Evolutionary conservation across 2,888 invertebrate species (phyloP), one percentile per base, ranked within the genome.

Genomic region (Lamellibrachia columna): DNA sequence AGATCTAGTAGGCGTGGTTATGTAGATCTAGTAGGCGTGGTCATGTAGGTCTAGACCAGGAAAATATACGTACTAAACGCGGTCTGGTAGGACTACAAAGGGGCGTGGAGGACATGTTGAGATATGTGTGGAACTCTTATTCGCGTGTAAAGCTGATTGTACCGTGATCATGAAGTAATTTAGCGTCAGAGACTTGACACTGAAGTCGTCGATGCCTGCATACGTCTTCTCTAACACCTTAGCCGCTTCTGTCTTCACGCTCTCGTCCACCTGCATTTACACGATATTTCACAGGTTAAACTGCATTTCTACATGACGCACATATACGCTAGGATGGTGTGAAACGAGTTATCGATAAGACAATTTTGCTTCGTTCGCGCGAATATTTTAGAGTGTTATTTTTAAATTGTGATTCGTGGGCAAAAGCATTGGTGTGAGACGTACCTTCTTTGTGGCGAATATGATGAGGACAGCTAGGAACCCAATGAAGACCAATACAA

Each of bases 131-230:
- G 40, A 40, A 40, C 40, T 40, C 40, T 40, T 40, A 40, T 40
- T 75, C n/a, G 75, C 55, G 22, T 3, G 75, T 75, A n/a, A 75
- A 22, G 15, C 6, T 75, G 75, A 22, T 3, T n/a, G 6, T 75
- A 91, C 91, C 91, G 53, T 91, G 91, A 91, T 58, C 91, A 91
- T 91, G 53, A 91, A 40, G 55, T 91, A 91, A 53, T 58, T 91
- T 53, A 91, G 91, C 22, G 58, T 55, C 15, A 91, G 91, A 53
- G 91, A 91, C 53, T 53, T 53, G 53, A 58, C n/a, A 3, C 22
- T 28, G 91, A 58, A 55, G 28, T 91, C 91, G 7, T 91, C 91
- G 53, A 91, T 58, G 22, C 91, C 91, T 9, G 55, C 58, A n/a
- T 91, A 91, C 22, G 22, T 53, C 15, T 52, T 91, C 58, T 91